Evolutionary conservation across 2,797 vertebrate species (phyloP).

Genomic region (Poeciliopsis paucimaculata): DNA sequence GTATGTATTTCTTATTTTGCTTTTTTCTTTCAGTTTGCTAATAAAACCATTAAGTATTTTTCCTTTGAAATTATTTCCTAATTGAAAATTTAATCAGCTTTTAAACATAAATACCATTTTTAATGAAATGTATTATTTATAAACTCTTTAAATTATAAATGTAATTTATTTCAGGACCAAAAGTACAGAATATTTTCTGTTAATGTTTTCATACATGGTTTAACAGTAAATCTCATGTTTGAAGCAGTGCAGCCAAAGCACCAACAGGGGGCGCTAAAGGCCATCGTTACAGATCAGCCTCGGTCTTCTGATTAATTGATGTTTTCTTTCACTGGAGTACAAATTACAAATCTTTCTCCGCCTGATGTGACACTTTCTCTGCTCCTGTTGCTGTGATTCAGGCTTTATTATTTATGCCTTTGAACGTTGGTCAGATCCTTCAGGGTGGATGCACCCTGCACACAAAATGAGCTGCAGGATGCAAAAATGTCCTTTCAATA

Average conservation of each 20-base stretch:
- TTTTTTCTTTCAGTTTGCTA: background rate
- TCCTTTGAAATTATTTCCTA: background rate
- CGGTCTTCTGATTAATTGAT: background rate
- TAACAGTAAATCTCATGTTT: background rate
- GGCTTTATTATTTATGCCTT: background rate
- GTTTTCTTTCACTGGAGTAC: background rate
- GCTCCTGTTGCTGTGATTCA: background rate
- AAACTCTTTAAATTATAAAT: background rate
- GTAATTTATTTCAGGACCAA: background rate
- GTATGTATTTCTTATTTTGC: background rate
- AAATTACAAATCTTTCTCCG: background rate
- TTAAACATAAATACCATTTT: background rate
- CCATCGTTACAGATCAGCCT: background rate
- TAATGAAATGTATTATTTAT: background rate
- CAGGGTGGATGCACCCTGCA: conserved; percentile 7
- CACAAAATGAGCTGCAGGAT: background rate
- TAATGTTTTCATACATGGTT: background rate
- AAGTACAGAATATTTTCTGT: background rate
- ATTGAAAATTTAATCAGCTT: background rate
- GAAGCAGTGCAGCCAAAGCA: background rate
- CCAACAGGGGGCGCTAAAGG: conserved; percentile 16
- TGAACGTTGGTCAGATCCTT: conserved; percentile 2
- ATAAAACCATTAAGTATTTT: background rate
- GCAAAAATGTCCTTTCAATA: conserved; percentile 10
- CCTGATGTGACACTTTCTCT: background rate